phyloP scores from a whole-genome alignment of 1,140 invertebrate genomes.

The Meteorus sp. region DNA sequence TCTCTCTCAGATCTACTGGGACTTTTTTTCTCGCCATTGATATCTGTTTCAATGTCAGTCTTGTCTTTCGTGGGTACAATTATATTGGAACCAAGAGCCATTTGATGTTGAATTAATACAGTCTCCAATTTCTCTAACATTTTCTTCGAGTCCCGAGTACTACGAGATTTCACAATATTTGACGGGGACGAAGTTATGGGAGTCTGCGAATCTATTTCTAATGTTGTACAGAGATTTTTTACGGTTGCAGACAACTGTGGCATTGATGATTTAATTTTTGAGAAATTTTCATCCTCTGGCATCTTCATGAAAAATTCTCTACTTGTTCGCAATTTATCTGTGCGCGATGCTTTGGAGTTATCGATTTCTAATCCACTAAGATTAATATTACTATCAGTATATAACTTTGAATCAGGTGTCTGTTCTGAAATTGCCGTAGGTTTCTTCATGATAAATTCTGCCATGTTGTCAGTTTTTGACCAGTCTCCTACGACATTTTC shows the following conservation, averaged over 20 bases:
- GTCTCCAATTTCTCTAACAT: constrained; percentile 66
- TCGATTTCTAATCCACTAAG: too few relatives aligned
- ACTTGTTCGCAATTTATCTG: too few relatives aligned
- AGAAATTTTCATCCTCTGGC: background rate
- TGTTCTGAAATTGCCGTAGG: background rate
- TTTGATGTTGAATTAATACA: constrained; percentile 59
- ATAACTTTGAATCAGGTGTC: too few relatives aligned
- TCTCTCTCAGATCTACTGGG: constrained; percentile 30
- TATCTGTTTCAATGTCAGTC: constrained; percentile 9
- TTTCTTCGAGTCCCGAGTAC: constrained; percentile 54
- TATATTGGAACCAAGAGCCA: constrained; percentile 32
- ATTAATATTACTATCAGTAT: too few relatives aligned
- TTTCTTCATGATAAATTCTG: background rate
- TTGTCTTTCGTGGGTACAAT: constrained; percentile 22
- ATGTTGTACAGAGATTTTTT: background rate
- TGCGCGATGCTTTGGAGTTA: too few relatives aligned
- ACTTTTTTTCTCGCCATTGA: constrained; percentile 29
- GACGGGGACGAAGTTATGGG: background rate
- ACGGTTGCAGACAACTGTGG: background rate
- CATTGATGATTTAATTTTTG: too few relatives aligned
- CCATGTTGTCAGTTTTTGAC: background rate
- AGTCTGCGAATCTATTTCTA: background rate
- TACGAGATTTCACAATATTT: constrained; percentile 5
- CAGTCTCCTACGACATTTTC: background rate
- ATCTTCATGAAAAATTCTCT: background rate